Conservation (phyloP, 1,140 invertebrate species). For the Leguminivora glycinivorella region DNA sequence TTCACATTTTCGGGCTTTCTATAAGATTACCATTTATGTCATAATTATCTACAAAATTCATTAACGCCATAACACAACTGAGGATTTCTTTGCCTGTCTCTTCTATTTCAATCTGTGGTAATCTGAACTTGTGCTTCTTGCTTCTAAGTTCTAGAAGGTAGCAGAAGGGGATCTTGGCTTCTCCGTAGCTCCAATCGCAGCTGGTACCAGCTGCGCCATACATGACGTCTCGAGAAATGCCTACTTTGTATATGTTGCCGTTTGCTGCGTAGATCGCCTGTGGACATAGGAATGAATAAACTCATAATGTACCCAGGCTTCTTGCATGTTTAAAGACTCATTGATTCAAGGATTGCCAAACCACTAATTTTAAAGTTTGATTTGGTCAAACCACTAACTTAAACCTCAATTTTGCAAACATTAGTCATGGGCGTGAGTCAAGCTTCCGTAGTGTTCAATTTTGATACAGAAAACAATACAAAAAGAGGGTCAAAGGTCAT, state of each 20-base stretch:
- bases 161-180: slow-evolving; percentile 81
- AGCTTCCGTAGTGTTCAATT: too few species aligned
- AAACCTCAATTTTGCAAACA: too few species aligned
- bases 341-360: too few species aligned
- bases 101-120: slow-evolving; percentile 84
- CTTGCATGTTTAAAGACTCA: too few species aligned
- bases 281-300: slow-evolving; percentile 43
- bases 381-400: too few species aligned
- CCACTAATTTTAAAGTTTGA: too few species aligned
- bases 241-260: slow-evolving; percentile 68
- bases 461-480: too few species aligned
- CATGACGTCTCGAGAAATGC: slow-evolving; percentile 67
- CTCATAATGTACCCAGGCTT: too few species aligned
- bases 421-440: too few species aligned
- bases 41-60: slow-evolving; percentile 69
- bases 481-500: too few species aligned
- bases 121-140: slow-evolving; percentile 81
- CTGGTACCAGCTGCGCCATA: slow-evolving; percentile 82
- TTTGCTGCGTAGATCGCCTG: slow-evolving; percentile 62
- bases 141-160: slow-evolving; percentile 87
- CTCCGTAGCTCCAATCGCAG: slow-evolving; percentile 84
- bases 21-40: not conserved
- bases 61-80: slow-evolving; percentile 81
- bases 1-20: not conserved
- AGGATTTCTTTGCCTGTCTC: slow-evolving; percentile 84